These are phyloP conservation scores for Cybosia mesomella DNA, from an alignment of 2,888 invertebrate species.

Conservation along the genomic window DNA sequence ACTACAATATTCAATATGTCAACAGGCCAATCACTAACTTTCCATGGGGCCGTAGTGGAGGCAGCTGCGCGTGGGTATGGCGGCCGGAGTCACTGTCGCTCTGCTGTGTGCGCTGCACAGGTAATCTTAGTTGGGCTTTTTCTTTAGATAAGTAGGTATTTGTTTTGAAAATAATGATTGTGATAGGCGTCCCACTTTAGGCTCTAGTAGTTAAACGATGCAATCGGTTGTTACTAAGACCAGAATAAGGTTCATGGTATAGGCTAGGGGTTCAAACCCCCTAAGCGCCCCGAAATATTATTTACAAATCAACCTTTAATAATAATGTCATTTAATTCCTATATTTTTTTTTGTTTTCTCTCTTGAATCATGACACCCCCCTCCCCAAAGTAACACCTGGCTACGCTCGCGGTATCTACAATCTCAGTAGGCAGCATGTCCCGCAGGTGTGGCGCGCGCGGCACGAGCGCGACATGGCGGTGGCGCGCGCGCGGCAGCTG, in stretches of 20 bases:
- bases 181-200: no score
- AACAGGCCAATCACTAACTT: conserved; percentile 89
- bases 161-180: no score
- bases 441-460: conserved; percentile 93
- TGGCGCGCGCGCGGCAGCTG: conserved; percentile 93
- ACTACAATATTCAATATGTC: not conserved
- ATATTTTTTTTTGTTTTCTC: no score
- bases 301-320: no score
- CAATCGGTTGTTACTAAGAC: no score
- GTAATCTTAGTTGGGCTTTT: conserved; percentile 46
- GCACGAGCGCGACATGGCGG: conserved; percentile 95
- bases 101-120: conserved; percentile 94
- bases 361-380: no score
- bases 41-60: conserved; percentile 82
- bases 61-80: conserved; percentile 78
- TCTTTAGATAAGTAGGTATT: not conserved
- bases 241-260: no score
- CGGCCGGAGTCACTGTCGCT: conserved; percentile 82
- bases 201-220: no score
- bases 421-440: not conserved
- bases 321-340: no score
- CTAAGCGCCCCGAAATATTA: no score
- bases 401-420: not conserved
- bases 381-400: not conserved
- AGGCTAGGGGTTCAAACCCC: no score